These are phyloP conservation scores for Montipora sp. DNA, from an alignment of 64 coral and sea anemone species.

Conservation along the genomic window DNA sequence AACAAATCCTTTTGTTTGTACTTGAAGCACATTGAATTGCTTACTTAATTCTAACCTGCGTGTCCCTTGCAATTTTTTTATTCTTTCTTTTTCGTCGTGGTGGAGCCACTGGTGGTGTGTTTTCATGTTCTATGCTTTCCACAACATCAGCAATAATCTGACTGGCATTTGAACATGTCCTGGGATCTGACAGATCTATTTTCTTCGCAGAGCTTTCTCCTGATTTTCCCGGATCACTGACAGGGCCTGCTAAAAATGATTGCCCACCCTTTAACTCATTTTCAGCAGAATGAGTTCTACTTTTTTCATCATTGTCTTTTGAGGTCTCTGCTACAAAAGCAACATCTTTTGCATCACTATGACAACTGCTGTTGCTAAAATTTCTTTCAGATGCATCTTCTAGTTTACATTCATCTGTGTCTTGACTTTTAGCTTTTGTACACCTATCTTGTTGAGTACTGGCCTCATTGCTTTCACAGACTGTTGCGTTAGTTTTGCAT, in stretches of 20 bases:
- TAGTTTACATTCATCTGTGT: not conserved
- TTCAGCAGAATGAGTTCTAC: not conserved
- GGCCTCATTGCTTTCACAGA: not conserved
- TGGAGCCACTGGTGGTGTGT: slow-evolving; percentile 77
- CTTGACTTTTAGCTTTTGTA: not conserved
- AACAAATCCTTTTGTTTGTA: no score
- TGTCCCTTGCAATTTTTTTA: slow-evolving; percentile 49
- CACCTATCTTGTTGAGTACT: not conserved
- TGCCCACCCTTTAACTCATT: not conserved
- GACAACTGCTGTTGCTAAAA: not conserved
- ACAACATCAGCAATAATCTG: slow-evolving; percentile 28
- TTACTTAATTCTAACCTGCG: slow-evolving; percentile 32
- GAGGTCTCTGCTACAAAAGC: not conserved
- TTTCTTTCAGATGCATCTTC: not conserved
- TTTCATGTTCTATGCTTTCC: slow-evolving; percentile 63
- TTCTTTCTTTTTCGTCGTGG: slow-evolving; percentile 91
- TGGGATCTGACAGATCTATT: not conserved
- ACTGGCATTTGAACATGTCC: not conserved
- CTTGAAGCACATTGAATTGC: no score
- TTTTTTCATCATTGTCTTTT: not conserved
- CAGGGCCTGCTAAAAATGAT: no score
- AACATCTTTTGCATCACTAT: not conserved
- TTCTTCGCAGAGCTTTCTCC: not conserved
- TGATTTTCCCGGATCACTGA: not conserved
- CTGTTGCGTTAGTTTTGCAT: not conserved